Percentiles rank a stretch among this genome's conserved stretches.
These are phyloP conservation scores for Galagoides demidoff DNA, from an alignment of 2,797 vertebrate species.

Conservation along the genomic window DNA sequence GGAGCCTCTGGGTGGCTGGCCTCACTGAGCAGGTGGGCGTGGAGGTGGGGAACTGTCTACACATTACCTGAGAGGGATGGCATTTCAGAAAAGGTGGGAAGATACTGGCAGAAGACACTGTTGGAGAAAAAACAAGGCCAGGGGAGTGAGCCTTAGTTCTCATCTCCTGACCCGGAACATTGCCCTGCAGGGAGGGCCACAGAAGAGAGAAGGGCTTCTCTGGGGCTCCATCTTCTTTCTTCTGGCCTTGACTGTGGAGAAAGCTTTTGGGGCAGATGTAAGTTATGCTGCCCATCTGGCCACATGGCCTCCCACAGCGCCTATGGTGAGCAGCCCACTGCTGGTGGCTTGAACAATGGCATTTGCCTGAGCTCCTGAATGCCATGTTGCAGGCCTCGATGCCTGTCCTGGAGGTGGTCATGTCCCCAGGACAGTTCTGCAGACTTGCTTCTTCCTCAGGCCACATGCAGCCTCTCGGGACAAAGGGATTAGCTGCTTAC, in stretches of 20 bases:
- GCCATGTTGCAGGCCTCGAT: not conserved
- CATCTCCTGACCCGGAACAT: not conserved
- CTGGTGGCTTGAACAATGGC: not conserved
- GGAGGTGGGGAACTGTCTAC: too few species aligned
- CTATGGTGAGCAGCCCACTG: not conserved
- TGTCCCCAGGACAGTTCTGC: not conserved
- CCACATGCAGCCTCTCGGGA: not conserved
- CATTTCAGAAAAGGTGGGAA: not conserved
- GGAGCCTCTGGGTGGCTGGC: too few species aligned
- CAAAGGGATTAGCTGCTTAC: not conserved
- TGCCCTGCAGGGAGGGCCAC: not conserved
- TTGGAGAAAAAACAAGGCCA: not conserved
- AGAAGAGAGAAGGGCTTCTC: not conserved
- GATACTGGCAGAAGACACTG: not conserved
- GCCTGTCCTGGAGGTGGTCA: not conserved
- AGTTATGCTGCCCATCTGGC: fast-evolving
- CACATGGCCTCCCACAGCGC: fast-evolving
- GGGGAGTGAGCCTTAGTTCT: not conserved
- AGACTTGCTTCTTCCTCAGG: not conserved
- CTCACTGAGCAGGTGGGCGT: fast-evolving
- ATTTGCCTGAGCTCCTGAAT: not conserved
- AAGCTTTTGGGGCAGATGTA: not conserved
- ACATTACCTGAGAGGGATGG: not conserved
- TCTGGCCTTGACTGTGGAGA: not conserved
- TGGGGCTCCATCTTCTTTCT: not conserved